Base-by-base conservation (phyloP, 37 sponge, comb jelly and placozoan species). In the Theonella swinhoei region DNA sequence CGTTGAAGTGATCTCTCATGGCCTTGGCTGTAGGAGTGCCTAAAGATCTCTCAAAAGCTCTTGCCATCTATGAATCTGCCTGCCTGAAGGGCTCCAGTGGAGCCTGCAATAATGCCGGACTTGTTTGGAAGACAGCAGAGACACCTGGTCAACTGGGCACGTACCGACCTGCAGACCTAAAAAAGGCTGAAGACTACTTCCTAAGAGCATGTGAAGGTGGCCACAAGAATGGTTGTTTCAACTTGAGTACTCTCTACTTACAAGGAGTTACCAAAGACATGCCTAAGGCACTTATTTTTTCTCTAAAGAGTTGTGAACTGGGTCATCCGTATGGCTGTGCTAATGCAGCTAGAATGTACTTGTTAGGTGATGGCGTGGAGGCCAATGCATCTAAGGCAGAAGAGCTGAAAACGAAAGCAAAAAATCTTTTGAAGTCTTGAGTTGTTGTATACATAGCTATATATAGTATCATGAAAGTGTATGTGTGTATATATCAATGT, bases 61-160 rank as follows among this genome's bases (percentile, higher is more conserved):
- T 88, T 37, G 62, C 81, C 14, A 30, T 83, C 39, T 74, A 59
- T 4, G 47, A 25, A 3, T 75, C 32, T 25, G 67, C 77, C 20
- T 88, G 88, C 82, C 61, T 42, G 26, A 59, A 25, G 38, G 72
- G 70, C 23, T 68, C 62, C 0, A 62, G 75, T 43, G 88, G 88
- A n/a, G 88, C 77, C 19, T 88, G 88, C 64, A 88, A 88, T 42
- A 88, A 88, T 72, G 83, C 83, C 24, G 88, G 88, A 82, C 81
- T 88, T 29, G 83, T 88, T 22, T 63, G 47, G 39, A 75, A 82
- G 72, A 63, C n/a, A 39, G 35, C 39, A 24, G 32, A 60, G 7
- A 77, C 81, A 19, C 47, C 20, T n/a, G 41, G 25, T 4, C 75
- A 25, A 29, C 60, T n/a, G n/a, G n/a, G n/a, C n/a, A n/a, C n/a